Evolutionary conservation across 2,797 vertebrate genomes (phyloP).

Genomic region (Cyclura pinguis): DNA sequence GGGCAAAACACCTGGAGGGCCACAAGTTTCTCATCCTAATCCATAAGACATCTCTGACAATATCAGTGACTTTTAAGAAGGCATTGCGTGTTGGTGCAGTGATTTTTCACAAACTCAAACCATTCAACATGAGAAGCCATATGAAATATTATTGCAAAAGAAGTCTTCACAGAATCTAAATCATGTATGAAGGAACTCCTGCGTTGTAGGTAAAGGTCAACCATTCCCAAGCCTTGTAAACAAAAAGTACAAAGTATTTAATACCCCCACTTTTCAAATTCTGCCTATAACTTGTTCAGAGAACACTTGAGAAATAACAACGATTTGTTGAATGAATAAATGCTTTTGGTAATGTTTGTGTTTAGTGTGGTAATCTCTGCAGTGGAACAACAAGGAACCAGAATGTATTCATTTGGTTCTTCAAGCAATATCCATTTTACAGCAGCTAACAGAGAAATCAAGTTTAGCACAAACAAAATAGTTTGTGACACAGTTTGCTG

Average conservation of each 20-base stretch:
- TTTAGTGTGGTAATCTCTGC: constrained; percentile 46
- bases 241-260: constrained; percentile 35
- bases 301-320: constrained; percentile 20
- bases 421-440: constrained; percentile 40
- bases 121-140: not conserved
- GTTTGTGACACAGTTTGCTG: constrained; percentile 5
- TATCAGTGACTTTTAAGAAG: not conserved
- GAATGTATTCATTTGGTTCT: constrained; percentile 37
- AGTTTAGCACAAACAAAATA: constrained; percentile 38
- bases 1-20: not conserved
- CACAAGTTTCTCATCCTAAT: not conserved
- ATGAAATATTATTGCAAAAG: not conserved
- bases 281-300: constrained; percentile 4
- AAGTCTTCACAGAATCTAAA: not conserved
- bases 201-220: constrained; percentile 12
- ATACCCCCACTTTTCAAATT: constrained; percentile 16
- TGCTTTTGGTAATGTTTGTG: not conserved
- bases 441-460: constrained; percentile 55
- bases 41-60: not conserved
- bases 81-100: not conserved
- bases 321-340: constrained; percentile 45
- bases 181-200: not conserved
- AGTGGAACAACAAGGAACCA: constrained; percentile 47
- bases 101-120: not conserved
- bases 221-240: constrained; percentile 33